A percentile compares a stretch with the other conserved stretches of the same genome.
Conservation (phyloP, 2,888 invertebrate genomes). For the Ophion ventricosus region DNA sequence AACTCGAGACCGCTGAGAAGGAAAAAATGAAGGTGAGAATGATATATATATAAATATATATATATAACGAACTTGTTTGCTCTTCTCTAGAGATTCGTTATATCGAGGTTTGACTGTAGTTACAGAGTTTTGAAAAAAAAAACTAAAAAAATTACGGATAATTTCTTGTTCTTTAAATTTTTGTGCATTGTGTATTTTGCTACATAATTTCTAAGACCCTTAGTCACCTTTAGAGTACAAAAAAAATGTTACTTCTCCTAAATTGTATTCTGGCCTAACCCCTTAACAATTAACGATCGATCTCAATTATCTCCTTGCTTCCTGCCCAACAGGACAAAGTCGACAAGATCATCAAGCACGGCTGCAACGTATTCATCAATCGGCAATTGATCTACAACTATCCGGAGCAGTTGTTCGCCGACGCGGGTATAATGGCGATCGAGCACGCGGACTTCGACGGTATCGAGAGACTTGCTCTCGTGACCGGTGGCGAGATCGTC, state of each 20-base stretch:
- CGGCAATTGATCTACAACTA: slow-evolving; percentile 99
- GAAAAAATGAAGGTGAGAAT: slow-evolving; percentile 95
- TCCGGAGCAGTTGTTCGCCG: slow-evolving; percentile 99
- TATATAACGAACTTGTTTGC: background rate
- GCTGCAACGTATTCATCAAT: slow-evolving; percentile 99
- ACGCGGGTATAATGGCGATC: slow-evolving; percentile 99
- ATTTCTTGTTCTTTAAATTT: no score
- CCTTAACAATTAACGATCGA: background rate
- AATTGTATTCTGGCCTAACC: no score
- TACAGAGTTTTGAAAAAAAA: no score
- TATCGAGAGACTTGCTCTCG: slow-evolving; percentile 97
- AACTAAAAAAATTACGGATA: no score
- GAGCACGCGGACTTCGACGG: slow-evolving; percentile 99
- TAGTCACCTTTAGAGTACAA: no score
- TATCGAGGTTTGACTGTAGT: no score
- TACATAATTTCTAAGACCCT: no score
- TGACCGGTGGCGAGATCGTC: slow-evolving; percentile 98
- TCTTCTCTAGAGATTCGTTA: no score
- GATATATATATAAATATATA: no score
- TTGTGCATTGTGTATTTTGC: no score
- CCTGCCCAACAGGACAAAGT: slow-evolving; percentile 91
- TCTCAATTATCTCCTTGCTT: background rate
- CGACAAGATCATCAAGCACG: slow-evolving; percentile 96
- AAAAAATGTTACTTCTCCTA: no score
- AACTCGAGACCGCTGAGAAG: slow-evolving; percentile 98